These are phyloP conservation scores for Characodon lateralis DNA, from an alignment of 2,797 vertebrate species.

Conservation along the genomic window DNA sequence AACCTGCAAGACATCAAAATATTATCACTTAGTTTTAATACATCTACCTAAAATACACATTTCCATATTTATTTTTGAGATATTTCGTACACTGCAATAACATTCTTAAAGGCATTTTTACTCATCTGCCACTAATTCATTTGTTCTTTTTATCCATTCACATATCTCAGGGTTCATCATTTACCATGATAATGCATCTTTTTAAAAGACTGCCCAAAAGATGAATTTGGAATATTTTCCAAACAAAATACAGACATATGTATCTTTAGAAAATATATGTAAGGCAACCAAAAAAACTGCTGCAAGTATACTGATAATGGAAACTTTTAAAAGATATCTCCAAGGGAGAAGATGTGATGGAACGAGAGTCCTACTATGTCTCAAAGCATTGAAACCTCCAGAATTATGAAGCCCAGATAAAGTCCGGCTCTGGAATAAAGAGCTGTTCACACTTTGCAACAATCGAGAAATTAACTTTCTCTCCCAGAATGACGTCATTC, in stretches of 20 bases:
- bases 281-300: slow-evolving; percentile 43
- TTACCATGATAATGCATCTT: slow-evolving; percentile 70
- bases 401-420: background rate
- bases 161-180: slow-evolving; percentile 86
- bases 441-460: slow-evolving; percentile 5
- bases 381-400: slow-evolving; percentile 8
- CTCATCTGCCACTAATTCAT: slow-evolving; percentile 69
- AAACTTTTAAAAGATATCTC: slow-evolving; percentile 3
- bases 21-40: slow-evolving; percentile 80
- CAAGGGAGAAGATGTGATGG: background rate
- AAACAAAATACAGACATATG: slow-evolving; percentile 27
- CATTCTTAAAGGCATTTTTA: slow-evolving; percentile 76
- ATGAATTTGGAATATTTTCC: slow-evolving; percentile 43
- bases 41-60: slow-evolving; percentile 82
- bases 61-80: slow-evolving; percentile 81
- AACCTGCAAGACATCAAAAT: slow-evolving; percentile 82
- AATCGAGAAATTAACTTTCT: background rate
- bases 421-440: slow-evolving; percentile 6
- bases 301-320: slow-evolving; percentile 35
- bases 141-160: slow-evolving; percentile 77
- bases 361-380: slow-evolving; percentile 9
- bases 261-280: slow-evolving; percentile 37
- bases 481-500: too few species aligned
- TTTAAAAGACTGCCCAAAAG: slow-evolving; percentile 69
- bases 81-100: slow-evolving; percentile 88